Base-by-base conservation (phyloP, 2,888 invertebrate species). In the Alloscopus bannaensis region DNA sequence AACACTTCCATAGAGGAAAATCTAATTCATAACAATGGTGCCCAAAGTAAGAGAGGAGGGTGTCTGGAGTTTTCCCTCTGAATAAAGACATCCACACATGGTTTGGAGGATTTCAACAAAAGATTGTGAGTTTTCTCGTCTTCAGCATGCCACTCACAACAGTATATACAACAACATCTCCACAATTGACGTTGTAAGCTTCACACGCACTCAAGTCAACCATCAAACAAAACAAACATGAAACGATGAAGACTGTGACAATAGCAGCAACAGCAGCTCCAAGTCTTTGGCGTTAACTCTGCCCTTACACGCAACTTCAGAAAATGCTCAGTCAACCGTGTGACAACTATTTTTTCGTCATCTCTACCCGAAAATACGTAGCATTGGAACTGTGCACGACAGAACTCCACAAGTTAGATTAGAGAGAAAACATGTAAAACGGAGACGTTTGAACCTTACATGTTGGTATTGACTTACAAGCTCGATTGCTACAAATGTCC, bases 251-350 rank as follows among this genome's bases (percentile, higher is more conserved):
- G 59, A 70, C 29, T 26, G 45, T 36, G 20, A n/a, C 62, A 50
- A 59, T 59, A 29, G 8, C 70, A 70, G 42, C 68, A 50, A 59
- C 42, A 45, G 47, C 31, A 65, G 28, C 20, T 29, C 16, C 28
- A 52, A 22, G 8, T 26, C 40, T 24, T 8, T 40, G 40, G 22
- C 26, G n/a, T 18, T 1, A 66, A 24, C 24, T n/a, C 20, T 22
- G 22, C 24, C 18, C n/a, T 47, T 47, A 47, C 18, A 22, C 20
- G 55, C 64, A 26, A 42, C 24, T 55, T 24, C 26, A 28, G 28
- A 47, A 42, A 59, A 65, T 40, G 62, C 62, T 66, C 68, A 76
- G 36, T 69, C 76, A 69, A 62, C 60, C 76, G 62, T 62, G 60
- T 69, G 76, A 76, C 76, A 76, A 76, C n/a, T 47, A n/a, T 47